Evolutionary conservation across 2,113 vertebrate species (phyloP).

Genomic region (Galemys pyrenaicus): DNA sequence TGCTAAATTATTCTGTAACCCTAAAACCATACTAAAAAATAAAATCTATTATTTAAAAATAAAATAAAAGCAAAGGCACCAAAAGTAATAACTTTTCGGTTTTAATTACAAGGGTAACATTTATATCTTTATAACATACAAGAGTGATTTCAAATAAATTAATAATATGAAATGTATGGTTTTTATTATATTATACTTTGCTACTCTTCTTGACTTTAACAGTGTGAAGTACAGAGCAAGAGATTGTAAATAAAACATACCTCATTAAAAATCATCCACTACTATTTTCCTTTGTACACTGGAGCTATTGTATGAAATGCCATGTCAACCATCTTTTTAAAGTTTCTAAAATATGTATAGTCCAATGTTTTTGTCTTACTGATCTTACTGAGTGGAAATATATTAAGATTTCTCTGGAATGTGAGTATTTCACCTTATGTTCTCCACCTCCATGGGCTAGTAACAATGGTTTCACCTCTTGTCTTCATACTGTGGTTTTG

Average conservation of each 20-base stretch:
- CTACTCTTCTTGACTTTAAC: slow-evolving; percentile 38
- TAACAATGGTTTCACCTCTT: slow-evolving; percentile 9
- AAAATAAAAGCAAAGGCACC: neutral
- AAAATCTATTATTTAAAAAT: slow-evolving; percentile 1
- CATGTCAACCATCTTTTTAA: neutral
- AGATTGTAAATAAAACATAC: slow-evolving; percentile 49
- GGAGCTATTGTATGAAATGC: neutral
- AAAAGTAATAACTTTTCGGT: neutral
- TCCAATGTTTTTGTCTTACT: slow-evolving; percentile 35
- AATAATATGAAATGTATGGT: slow-evolving; percentile 51
- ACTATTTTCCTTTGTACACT: neutral
- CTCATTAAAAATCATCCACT: slow-evolving; percentile 45
- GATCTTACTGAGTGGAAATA: slow-evolving; percentile 30
- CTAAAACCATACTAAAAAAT: slow-evolving; percentile 1
- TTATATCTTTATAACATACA: slow-evolving; percentile 5
- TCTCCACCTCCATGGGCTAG: slow-evolving; percentile 26
- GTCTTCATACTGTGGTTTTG: slow-evolving; percentile 13
- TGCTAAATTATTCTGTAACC: slow-evolving; percentile 16
- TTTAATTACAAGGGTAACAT: slow-evolving; percentile 51
- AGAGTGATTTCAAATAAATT: slow-evolving; percentile 66
- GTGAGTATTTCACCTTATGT: slow-evolving; percentile 4
- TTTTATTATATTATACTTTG: slow-evolving; percentile 69
- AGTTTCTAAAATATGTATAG: neutral
- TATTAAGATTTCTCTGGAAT: neutral
- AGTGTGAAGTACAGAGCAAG: slow-evolving; percentile 58